Base-by-base conservation (phyloP, 2,888 invertebrate genomes). In the Xylota sylvarum region DNA sequence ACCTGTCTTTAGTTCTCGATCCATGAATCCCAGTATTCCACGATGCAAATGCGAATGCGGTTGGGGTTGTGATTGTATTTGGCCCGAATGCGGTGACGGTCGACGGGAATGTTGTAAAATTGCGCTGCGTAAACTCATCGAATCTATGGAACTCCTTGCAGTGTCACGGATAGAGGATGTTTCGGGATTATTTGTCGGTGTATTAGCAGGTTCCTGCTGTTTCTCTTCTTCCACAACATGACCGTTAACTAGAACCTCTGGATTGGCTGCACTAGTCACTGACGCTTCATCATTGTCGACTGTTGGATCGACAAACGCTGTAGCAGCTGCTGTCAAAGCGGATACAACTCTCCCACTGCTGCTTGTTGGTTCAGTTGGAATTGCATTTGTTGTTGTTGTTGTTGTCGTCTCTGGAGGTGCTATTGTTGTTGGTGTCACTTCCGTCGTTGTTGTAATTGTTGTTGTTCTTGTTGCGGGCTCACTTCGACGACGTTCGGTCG, bases 21-120 rank as follows among this genome's bases (percentile, higher is more conserved):
- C 92, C 90, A 93, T 92, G 84, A 92, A 93, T 52, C 92, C 92
- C 58, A 93, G 88, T 23, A 93, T 93, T 78, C 93, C 93, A 60
- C 91, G 91, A 88, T 92, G 92, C 46, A 92, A 90, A 32, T 91
- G 90, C 9, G 91, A 90, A 27, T 92, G 88, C 32, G 90, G 90
- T 30, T 90, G 90, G 62, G 90, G 90, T 5, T 92, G 91, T 7
- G 91, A 90, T 37, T 90, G 90, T 2, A 89, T 90, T 56, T 91
- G 90, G 9, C 90, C 89, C 4, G 88, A 87, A 50, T 90, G 83
- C 14, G 79, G 74, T 46, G 79, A 83, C 32, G 76, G 74, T 62
- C 84, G 76, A 62, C 79, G 86, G 27, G 83, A 79, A 12, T 87
- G 88, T 82, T 92, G 92, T 50, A 91, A 90, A 80, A 92, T 88